Percentiles rank a stretch among this genome's conserved stretches.
Conservation (phyloP, 2,113 vertebrate genomes). For the Perca schrenkii region DNA sequence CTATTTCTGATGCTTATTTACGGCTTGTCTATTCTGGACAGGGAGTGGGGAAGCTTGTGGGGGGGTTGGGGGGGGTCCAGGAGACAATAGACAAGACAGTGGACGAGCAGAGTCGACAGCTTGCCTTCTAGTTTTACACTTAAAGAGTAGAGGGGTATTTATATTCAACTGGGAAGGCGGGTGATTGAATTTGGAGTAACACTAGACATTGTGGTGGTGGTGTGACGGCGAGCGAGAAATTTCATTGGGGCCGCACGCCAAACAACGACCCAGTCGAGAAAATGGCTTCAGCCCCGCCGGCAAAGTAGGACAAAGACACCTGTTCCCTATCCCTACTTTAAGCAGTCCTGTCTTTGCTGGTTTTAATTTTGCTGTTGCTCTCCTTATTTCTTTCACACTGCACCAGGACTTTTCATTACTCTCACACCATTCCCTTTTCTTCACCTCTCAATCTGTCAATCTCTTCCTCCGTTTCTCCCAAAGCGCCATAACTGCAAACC, state of each 20-base stretch:
- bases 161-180: conserved; percentile 72
- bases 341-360: conserved; percentile 52
- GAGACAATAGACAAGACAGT: conserved; percentile 85
- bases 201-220: conserved; percentile 74
- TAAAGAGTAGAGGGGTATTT: conserved; percentile 69
- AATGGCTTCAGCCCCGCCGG: conserved; percentile 55
- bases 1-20: conserved; percentile 92
- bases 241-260: conserved; percentile 60
- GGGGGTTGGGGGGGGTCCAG: conserved; percentile 19
- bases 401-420: conserved; percentile 67
- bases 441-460: conserved; percentile 68
- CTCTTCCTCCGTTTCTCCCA: conserved; percentile 56
- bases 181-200: conserved; percentile 77
- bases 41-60: conserved; percentile 49
- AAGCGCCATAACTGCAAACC: conserved; percentile 62
- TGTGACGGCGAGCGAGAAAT: conserved; percentile 74
- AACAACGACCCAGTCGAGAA: conserved; percentile 58
- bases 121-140: conserved; percentile 75
- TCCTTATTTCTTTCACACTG: conserved; percentile 57
- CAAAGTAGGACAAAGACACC: conserved; percentile 82
- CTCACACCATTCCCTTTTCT: conserved; percentile 71
- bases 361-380: conserved; percentile 55
- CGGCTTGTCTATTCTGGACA: conserved; percentile 85
- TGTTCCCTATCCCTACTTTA: conserved; percentile 77
- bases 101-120: conserved; percentile 44